phyloP scores from a whole-genome alignment of 2,113 vertebrate genomes.

The Halichoerus grypus region DNA sequence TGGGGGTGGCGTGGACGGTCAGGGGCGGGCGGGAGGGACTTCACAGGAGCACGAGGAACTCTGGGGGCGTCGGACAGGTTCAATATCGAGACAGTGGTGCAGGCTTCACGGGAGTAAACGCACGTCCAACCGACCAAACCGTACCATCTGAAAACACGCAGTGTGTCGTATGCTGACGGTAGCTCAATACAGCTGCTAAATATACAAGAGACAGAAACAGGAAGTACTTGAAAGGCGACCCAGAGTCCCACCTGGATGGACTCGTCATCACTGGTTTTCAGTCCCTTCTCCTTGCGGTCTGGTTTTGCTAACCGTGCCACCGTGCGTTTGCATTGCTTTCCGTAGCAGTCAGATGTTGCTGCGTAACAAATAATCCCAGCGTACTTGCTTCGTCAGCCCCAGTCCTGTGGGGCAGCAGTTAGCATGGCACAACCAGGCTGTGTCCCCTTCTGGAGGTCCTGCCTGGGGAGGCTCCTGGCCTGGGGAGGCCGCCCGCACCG shows the following conservation, averaged over 20 bases:
- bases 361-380: accelerated
- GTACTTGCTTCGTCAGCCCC: accelerated
- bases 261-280: neutral
- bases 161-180: neutral
- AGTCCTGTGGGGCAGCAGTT: accelerated
- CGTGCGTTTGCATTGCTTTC: neutral
- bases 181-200: neutral
- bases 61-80: neutral
- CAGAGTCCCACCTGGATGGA: neutral
- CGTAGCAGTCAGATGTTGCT: accelerated
- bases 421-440: accelerated
- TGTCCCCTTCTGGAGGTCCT: no score
- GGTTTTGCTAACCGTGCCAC: neutral
- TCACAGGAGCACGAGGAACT: neutral
- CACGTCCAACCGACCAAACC: no score
- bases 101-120: neutral
- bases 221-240: neutral
- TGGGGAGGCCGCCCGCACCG: accelerated
- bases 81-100: accelerated
- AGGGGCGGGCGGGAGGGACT: accelerated
- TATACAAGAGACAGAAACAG: no score
- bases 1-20: neutral
- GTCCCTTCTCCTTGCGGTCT: accelerated
- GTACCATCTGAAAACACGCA: accelerated
- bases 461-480: neutral